Evolutionary conservation across 1,140 invertebrate species (phyloP), one percentile per base, ranked within the genome.

Genomic region (Drosophila arawakana): DNA sequence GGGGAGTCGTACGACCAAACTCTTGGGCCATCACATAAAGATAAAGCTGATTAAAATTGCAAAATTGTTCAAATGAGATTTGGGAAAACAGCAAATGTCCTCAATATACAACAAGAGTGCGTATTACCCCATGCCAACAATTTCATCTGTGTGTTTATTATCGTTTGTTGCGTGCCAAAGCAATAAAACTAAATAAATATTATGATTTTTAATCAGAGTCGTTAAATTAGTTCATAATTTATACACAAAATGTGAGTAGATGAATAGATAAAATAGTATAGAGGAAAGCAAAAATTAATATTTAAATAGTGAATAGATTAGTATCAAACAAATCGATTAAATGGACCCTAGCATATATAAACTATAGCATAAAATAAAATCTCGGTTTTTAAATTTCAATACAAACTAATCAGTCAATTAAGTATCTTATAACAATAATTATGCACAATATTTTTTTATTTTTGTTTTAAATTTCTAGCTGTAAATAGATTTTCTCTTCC

Each of bases 1-100:
- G 61, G 70, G 62, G 37, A 50, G 66, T 63, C 66, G 34, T 7
- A 35, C 25, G 25, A 30, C 60, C 46, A 25, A 41, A 65, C 66
- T 50, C 46, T 34, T 13, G 73, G 25, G 60, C 73, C 73, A 63
- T 75, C 73, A 77, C 82, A 71, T 69, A 66, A 78, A 86, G 75
- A 86, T 79, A 74, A 43, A 76, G 66, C 78, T 86, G 82, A 86
- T 86, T 86, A 86, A 86, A 86, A 81, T 79, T 86, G 79, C 75
- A 86, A 85, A 86, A 88, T 79, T 79, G 79, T 76, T 75, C 72
- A 71, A 86, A 81, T 81, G 72, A 81, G 82, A 81, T 81, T 86
- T 86, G 68, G 52, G 55, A 57, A 58, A 67, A 66, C 25, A 44
- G 21, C 11, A 44, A 68, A 75, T 73, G 57, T 69, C 71, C 47